Evolutionary conservation across 2,888 invertebrate species (phyloP).

Genomic region (Eilema griseolum): DNA sequence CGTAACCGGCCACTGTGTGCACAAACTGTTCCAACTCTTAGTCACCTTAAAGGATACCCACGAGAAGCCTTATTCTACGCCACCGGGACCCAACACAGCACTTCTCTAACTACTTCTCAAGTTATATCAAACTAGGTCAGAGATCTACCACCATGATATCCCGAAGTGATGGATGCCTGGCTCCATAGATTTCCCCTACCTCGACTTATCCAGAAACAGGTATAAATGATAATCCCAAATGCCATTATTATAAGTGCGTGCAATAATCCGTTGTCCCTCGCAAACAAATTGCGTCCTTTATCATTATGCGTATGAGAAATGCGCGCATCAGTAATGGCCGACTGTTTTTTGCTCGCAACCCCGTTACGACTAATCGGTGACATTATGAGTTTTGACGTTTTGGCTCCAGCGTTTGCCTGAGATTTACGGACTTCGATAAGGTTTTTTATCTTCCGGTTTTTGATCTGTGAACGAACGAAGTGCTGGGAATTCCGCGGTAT

Average conservation of each 20-base stretch:
- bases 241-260: constrained; percentile 45
- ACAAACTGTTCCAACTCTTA: too few relatives aligned
- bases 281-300: constrained; percentile 76
- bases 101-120: too few relatives aligned
- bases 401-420: constrained; percentile 41
- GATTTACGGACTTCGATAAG: constrained; percentile 41
- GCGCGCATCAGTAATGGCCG: constrained; percentile 63
- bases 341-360: constrained; percentile 64
- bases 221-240: constrained; percentile 32
- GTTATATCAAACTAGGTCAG: too few relatives aligned
- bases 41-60: too few relatives aligned
- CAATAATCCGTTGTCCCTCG: constrained; percentile 54
- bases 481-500: background rate
- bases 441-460: constrained; percentile 11
- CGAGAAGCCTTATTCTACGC: too few relatives aligned
- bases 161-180: background rate
- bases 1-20: too few relatives aligned
- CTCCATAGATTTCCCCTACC: background rate
- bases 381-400: constrained; percentile 63
- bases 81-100: too few relatives aligned
- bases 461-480: background rate
- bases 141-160: too few relatives aligned
- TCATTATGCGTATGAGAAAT: constrained; percentile 71
- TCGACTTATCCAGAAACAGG: constrained; percentile 10
- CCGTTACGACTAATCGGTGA: constrained; percentile 66